These are phyloP conservation scores for Paramormyrops kingsleyae DNA, from an alignment of 2,113 vertebrate species.

Conservation along the genomic window DNA sequence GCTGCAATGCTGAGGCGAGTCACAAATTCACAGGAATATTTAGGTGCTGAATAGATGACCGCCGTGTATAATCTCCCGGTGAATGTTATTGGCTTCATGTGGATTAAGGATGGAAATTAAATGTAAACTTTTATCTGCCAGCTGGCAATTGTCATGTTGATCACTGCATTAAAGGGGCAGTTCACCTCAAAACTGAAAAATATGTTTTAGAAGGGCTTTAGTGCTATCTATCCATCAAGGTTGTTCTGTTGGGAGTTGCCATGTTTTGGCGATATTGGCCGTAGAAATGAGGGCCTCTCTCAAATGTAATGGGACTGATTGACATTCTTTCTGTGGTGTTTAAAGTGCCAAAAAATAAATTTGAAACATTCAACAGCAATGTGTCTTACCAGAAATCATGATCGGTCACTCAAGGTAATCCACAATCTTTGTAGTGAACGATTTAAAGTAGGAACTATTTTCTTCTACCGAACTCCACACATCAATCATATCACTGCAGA, in stretches of 20 bases:
- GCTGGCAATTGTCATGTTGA: neutral
- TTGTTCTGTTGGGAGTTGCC: neutral
- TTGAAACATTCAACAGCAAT: neutral
- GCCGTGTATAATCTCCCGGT: neutral
- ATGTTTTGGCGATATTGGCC: neutral
- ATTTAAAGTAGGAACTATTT: neutral
- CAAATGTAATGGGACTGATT: neutral
- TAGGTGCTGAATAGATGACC: neutral
- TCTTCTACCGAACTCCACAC: neutral
- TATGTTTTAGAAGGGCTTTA: neutral
- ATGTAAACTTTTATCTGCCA: neutral
- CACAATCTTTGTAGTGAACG: neutral
- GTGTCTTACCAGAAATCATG: neutral
- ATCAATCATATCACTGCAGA: neutral
- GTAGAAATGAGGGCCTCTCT: neutral
- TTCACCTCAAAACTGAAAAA: neutral
- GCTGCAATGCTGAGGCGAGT: neutral
- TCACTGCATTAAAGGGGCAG: neutral
- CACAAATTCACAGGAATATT: neutral
- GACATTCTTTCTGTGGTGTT: neutral
- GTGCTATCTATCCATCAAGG: neutral
- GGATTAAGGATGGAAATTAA: slow-evolving; percentile 12
- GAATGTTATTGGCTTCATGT: neutral
- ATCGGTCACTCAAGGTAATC: neutral
- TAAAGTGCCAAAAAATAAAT: neutral